phyloP scores from a whole-genome alignment of 2,113 vertebrate species.

The Cheirogaleus medius region DNA sequence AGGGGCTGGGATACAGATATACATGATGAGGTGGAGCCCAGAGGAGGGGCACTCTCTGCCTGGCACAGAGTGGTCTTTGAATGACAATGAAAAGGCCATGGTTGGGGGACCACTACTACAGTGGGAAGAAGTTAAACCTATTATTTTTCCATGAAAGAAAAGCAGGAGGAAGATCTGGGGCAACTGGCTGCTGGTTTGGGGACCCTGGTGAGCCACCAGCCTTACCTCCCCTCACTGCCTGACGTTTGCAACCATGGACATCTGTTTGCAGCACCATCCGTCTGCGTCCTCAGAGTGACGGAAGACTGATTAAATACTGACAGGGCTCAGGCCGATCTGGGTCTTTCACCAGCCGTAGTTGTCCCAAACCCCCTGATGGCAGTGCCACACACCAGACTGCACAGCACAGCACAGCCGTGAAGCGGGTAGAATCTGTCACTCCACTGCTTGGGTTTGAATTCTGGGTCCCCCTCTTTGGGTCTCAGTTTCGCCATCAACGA shows the following conservation, averaged over 20 bases:
- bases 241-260: not conserved
- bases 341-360: not conserved
- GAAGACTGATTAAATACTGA: not conserved
- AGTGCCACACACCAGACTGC: not conserved
- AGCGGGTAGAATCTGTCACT: not conserved
- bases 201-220: not conserved
- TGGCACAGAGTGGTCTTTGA: not conserved
- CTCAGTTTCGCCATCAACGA: constrained; percentile 4
- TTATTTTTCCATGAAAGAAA: not conserved
- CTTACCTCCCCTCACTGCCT: not conserved
- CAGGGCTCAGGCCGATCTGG: not conserved
- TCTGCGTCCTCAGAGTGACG: not conserved
- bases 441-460: not conserved
- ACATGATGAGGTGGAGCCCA: accelerated
- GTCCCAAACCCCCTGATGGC: not conserved
- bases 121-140: not conserved
- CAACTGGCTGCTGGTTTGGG: not conserved
- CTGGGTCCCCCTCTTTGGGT: not conserved
- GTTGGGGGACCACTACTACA: too few species aligned
- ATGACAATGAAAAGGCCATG: not conserved
- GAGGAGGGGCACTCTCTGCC: not conserved
- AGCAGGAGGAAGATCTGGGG: not conserved
- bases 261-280: not conserved
- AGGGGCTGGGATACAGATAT: accelerated
- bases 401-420: not conserved